Base-by-base conservation (phyloP, 2,113 vertebrate genomes). In the Syngnathus typhle region DNA sequence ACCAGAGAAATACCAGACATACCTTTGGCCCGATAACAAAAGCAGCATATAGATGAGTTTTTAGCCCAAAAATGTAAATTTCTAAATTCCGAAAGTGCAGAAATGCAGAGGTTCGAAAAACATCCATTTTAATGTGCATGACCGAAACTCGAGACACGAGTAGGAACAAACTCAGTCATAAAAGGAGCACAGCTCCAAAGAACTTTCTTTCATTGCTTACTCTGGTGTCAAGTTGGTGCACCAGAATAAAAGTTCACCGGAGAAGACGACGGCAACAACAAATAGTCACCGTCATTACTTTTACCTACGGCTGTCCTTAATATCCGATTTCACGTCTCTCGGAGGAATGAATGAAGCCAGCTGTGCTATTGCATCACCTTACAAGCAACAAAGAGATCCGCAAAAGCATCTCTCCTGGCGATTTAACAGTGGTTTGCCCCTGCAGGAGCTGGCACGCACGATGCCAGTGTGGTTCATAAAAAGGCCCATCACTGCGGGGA, bases 401-500 rank as follows among this genome's bases (percentile, higher is more conserved):
- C 60, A 64, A 16, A 43, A 43, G 64, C 51, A 70, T 72, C 64
- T 81, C 69, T 74, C 41, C 52, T 77, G 59, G 69, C 79, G 60
- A 77, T 60, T 76, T 70, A 69, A 49, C 72, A 55, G 65, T 58
- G 63, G 69, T 65, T 71, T 77, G 56, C 71, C 79, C 76, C 81
- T 78, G 72, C 61, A 77, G 77, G 78, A 82, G 78, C 60, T 74
- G 82, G 77, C 75, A 72, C 76, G 68, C 77, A 84, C 59, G 66
- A 82, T 78, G 80, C 81, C 84, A 76, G 19, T 65, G 74, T 81
- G 82, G 73, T 87, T 84, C 81, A 87, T 86, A 86, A 88, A 90
- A 85, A 85, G 80, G 78, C 77, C 82, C 76, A 79, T 84, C 82
- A 86, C 88, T 83, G 86, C 75, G 74, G 88, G 87, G 84, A 81